Conservation (phyloP, 2,888 invertebrate genomes). For the Polydrusus cervinus region DNA sequence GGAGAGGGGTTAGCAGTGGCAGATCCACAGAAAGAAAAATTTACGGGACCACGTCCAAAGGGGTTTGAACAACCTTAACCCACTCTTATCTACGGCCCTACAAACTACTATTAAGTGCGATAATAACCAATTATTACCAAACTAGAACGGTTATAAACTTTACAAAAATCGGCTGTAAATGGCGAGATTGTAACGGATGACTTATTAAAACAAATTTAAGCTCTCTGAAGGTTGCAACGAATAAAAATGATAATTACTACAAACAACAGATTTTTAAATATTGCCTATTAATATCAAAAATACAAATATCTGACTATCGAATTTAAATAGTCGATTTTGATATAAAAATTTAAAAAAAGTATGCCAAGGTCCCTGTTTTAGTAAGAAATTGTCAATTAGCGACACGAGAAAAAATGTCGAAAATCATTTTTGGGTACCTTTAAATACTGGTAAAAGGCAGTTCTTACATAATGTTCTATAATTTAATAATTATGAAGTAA, state of each 20-base stretch:
- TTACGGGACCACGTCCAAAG: too few species aligned
- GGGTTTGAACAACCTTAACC: too few species aligned
- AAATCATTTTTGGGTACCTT: slow-evolving; percentile 7
- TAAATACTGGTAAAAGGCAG: slow-evolving; percentile 6
- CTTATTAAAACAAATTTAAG: too few species aligned
- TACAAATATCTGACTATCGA: not conserved
- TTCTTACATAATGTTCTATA: not conserved
- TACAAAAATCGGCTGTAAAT: too few species aligned
- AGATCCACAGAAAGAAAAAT: too few species aligned
- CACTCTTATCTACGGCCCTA: too few species aligned
- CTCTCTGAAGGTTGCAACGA: too few species aligned
- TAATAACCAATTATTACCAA: too few species aligned
- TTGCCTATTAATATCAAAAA: not conserved
- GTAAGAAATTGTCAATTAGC: slow-evolving; percentile 8
- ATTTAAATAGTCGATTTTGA: not conserved
- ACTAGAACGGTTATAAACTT: too few species aligned
- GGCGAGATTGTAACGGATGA: too few species aligned
- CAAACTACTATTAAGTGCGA: too few species aligned
- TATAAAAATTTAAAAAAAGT: slow-evolving; percentile 1
- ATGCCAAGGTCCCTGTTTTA: not conserved
- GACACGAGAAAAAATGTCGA: slow-evolving; percentile 6
- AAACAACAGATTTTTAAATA: not conserved
- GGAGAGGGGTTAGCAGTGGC: too few species aligned
- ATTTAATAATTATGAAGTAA: not conserved
- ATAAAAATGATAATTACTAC: not conserved